A percentile compares a stretch with the other conserved stretches of the same genome.
Evolutionary conservation across 2,797 vertebrate genomes (phyloP).

Genomic region (Diplodus sargus): DNA sequence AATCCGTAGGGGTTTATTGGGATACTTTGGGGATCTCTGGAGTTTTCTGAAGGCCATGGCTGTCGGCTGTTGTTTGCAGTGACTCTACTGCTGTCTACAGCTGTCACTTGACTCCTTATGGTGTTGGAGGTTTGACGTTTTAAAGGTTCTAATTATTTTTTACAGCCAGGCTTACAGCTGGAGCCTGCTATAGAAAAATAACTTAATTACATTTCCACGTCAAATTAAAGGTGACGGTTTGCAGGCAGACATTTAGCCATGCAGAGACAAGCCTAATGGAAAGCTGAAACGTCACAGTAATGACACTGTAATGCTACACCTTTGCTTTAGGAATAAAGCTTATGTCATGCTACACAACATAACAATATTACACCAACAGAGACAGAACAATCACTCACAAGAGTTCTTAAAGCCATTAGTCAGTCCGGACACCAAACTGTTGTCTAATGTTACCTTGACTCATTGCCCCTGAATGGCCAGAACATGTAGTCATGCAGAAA

Average conservation of each 20-base stretch:
- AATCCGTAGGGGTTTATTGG: slow-evolving; percentile 15
- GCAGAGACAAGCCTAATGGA: slow-evolving; percentile 26
- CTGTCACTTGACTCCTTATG: slow-evolving; percentile 31
- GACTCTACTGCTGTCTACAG: slow-evolving; percentile 25
- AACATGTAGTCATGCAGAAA: slow-evolving; percentile 18
- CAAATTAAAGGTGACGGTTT: slow-evolving; percentile 62
- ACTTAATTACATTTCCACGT: slow-evolving; percentile 66
- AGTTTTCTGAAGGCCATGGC: slow-evolving; percentile 16
- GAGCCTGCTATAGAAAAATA: slow-evolving; percentile 50
- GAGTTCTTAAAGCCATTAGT: slow-evolving; percentile 18
- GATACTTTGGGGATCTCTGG: slow-evolving; percentile 34
- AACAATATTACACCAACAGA: slow-evolving; percentile 5
- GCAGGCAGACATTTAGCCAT: slow-evolving; percentile 55
- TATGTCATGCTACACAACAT: slow-evolving; percentile 14
- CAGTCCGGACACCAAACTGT: slow-evolving; percentile 1
- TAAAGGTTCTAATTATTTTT: slow-evolving; percentile 70
- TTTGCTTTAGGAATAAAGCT: slow-evolving; percentile 5
- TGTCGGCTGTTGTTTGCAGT: slow-evolving; percentile 60
- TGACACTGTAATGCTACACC: slow-evolving; percentile 3
- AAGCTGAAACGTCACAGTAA: slow-evolving; percentile 17
- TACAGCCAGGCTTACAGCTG: slow-evolving; percentile 69
- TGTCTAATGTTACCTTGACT: slow-evolving; percentile 33
- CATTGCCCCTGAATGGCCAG: background rate
- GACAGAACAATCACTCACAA: slow-evolving; percentile 1
- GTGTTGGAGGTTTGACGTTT: slow-evolving; percentile 44